A percentile compares a stretch with the other conserved stretches of the same genome.
These are phyloP conservation scores for Cydia splendana DNA, from an alignment of 1,140 invertebrate species.

Conservation along the genomic window DNA sequence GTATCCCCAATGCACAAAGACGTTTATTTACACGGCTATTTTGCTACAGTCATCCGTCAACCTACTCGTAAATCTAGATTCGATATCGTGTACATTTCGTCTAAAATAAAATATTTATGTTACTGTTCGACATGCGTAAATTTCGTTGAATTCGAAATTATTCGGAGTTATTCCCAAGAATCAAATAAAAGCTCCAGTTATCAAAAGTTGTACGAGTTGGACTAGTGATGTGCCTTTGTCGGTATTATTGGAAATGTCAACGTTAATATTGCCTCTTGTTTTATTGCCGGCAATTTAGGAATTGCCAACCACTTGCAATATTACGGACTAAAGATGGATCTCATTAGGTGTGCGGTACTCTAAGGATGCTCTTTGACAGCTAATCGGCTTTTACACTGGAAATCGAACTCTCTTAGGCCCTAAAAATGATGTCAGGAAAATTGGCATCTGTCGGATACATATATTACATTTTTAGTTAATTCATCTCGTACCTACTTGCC, in stretches of 20 bases:
- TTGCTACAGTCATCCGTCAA: neutral
- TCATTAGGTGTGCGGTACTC: too few species aligned
- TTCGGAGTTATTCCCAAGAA: neutral
- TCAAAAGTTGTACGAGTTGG: neutral
- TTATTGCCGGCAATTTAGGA: too few species aligned
- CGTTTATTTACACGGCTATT: neutral
- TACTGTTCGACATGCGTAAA: neutral
- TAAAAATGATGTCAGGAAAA: too few species aligned
- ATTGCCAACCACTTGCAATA: too few species aligned
- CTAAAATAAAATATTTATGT: neutral
- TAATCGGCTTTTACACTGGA: too few species aligned
- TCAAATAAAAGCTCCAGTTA: neutral
- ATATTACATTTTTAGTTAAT: too few species aligned
- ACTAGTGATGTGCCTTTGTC: neutral
- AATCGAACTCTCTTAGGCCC: too few species aligned
- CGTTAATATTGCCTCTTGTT: neutral
- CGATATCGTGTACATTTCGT: neutral
- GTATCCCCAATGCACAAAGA: neutral
- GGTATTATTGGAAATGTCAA: neutral
- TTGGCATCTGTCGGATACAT: too few species aligned
- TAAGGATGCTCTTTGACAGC: too few species aligned
- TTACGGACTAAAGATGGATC: too few species aligned
- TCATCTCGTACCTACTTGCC: too few species aligned
- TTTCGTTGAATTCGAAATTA: neutral
- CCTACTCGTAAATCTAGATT: neutral